Evolutionary conservation across 2,888 invertebrate genomes (phyloP).

Genomic region (Phytoseiulus persimilis): DNA sequence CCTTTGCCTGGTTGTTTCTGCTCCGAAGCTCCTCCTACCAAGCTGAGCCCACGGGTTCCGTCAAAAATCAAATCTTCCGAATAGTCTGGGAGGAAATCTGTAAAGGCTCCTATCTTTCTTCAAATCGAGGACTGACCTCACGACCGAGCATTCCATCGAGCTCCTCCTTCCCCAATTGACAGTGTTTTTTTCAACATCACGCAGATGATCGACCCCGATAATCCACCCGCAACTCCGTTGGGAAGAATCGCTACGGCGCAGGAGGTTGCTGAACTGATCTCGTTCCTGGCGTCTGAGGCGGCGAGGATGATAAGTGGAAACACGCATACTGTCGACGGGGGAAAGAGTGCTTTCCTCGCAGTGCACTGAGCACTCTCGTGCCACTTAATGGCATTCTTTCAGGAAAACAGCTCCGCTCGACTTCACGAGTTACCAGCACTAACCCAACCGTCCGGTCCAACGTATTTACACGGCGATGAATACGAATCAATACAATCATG

Average conservation of each 20-base stretch:
- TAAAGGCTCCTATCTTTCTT: too few species aligned
- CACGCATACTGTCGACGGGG: constrained; percentile 12
- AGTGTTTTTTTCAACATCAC: neutral
- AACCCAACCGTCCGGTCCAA: too few species aligned
- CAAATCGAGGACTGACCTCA: too few species aligned
- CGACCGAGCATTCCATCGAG: neutral
- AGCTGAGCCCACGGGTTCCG: too few species aligned
- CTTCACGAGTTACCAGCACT: too few species aligned
- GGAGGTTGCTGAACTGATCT: constrained; percentile 15
- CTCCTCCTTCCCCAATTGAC: neutral
- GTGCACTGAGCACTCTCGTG: neutral
- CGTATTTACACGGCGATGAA: too few species aligned
- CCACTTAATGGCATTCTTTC: neutral
- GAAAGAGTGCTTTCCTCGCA: neutral
- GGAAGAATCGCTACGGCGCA: neutral
- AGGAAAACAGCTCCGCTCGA: too few species aligned
- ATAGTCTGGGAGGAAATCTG: too few species aligned
- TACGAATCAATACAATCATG: too few species aligned
- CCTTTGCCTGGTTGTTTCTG: too few species aligned
- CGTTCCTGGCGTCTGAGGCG: constrained; percentile 8
- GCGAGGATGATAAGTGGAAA: neutral
- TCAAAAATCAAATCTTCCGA: too few species aligned
- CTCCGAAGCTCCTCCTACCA: too few species aligned
- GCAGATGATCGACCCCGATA: neutral
- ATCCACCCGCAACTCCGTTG: neutral